These are phyloP conservation scores for Amazona finschi DNA, from an alignment of 2,797 vertebrate genomes.

Conservation along the genomic window DNA sequence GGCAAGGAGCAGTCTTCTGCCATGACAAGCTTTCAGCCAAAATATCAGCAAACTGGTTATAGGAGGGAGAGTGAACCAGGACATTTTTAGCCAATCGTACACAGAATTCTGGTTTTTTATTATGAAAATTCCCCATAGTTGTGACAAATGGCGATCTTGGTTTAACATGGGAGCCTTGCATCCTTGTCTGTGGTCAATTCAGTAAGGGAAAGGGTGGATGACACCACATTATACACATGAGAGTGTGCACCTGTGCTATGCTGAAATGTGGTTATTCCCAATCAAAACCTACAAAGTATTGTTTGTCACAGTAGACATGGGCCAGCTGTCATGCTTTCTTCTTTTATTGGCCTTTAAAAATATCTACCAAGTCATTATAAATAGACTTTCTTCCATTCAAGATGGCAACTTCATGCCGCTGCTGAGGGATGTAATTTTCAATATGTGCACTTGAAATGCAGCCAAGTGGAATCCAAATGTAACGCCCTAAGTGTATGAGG, in stretches of 20 bases:
- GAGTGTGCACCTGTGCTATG: neutral
- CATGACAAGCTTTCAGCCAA: neutral
- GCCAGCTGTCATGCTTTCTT: slow-evolving; percentile 28
- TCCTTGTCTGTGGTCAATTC: neutral
- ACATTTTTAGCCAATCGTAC: neutral
- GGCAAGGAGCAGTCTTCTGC: neutral
- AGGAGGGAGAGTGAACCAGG: neutral
- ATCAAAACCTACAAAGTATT: neutral
- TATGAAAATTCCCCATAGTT: neutral
- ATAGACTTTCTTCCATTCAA: slow-evolving; percentile 49
- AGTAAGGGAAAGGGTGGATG: neutral
- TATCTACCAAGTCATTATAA: slow-evolving; percentile 52
- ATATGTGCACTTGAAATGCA: slow-evolving; percentile 34
- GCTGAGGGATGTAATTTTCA: slow-evolving; percentile 41
- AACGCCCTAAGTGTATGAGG: neutral
- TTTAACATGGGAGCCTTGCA: neutral
- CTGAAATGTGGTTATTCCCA: neutral
- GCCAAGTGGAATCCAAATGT: slow-evolving; percentile 34
- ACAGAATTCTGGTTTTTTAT: neutral
- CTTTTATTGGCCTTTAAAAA: slow-evolving; percentile 36
- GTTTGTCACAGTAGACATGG: slow-evolving; percentile 28
- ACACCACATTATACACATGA: neutral
- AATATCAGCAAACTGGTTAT: neutral
- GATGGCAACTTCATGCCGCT: slow-evolving; percentile 25
- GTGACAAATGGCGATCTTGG: neutral